Conservation (phyloP, 2,888 invertebrate genomes). For the Phragmatobia fuliginosa region DNA sequence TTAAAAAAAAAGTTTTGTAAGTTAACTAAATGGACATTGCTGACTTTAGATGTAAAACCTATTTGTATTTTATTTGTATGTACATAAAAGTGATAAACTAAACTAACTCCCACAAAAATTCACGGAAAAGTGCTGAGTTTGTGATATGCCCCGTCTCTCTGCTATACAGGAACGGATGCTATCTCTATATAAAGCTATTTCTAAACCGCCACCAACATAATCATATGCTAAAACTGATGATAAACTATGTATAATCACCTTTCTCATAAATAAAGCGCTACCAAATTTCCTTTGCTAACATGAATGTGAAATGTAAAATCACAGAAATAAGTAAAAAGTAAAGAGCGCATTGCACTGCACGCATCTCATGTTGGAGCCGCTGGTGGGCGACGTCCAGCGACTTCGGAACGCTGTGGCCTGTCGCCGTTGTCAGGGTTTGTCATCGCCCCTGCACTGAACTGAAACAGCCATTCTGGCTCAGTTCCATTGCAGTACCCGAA, state of each 20-base stretch:
- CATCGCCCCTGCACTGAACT: too few species aligned
- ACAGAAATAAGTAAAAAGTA: too few species aligned
- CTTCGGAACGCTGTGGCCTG: too few species aligned
- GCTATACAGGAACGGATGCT: constrained; percentile 48
- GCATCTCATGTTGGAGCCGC: too few species aligned
- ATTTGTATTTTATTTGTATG: constrained; percentile 39
- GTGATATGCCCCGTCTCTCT: constrained; percentile 31
- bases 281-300: too few species aligned
- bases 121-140: constrained; percentile 59
- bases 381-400: too few species aligned
- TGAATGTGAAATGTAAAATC: too few species aligned
- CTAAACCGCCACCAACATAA: constrained; percentile 41
- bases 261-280: background rate
- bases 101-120: constrained; percentile 49
- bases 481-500: too few species aligned
- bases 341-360: too few species aligned
- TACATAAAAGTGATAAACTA: constrained; percentile 23
- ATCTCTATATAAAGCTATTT: constrained; percentile 21
- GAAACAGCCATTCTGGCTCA: too few species aligned
- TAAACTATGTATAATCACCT: constrained; percentile 30
- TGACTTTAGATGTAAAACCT: constrained; percentile 59
- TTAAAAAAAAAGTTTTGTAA: too few species aligned
- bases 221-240: constrained; percentile 14
- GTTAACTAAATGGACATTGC: constrained; percentile 59
- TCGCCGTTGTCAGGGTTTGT: too few species aligned